A percentile compares a stretch with the other conserved stretches of the same genome.
phyloP scores from a whole-genome alignment of 2,888 invertebrate species.

The Acrobasis consociella region DNA sequence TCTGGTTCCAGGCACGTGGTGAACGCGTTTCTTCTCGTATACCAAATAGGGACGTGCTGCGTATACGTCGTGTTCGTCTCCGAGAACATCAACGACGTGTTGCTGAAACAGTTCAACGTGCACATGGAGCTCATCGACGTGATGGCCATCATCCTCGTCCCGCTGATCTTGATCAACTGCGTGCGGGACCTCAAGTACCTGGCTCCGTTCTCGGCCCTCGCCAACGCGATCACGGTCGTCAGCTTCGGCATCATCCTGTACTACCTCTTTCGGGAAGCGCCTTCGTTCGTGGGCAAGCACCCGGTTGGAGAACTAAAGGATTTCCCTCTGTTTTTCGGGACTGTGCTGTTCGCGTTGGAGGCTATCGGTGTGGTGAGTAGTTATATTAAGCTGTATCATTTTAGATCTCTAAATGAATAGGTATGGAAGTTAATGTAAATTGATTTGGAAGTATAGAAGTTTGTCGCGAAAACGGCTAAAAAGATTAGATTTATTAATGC shows the following conservation, averaged over 20 bases:
- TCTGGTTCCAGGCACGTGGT: conserved; percentile 84
- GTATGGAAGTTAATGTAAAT: too few species aligned
- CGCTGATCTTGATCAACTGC: conserved; percentile 91
- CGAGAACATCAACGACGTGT: conserved; percentile 89
- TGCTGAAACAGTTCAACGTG: conserved; percentile 76
- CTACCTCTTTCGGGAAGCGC: conserved; percentile 90
- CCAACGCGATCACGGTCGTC: conserved; percentile 91
- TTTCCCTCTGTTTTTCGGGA: conserved; percentile 97
- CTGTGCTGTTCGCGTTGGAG: conserved; percentile 97
- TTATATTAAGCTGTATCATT: too few species aligned
- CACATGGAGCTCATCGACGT: conserved; percentile 83
- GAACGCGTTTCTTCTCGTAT: conserved; percentile 90
- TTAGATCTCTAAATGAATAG: too few species aligned
- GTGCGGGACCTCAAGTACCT: conserved; percentile 92
- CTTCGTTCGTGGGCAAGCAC: conserved; percentile 84
- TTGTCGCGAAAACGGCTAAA: too few species aligned
- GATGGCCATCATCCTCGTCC: conserved; percentile 88
- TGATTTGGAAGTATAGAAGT: too few species aligned
- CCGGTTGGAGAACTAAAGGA: conserved; percentile 85
- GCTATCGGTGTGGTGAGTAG: conserved; percentile 93
- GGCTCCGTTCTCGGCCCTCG: conserved; percentile 94
- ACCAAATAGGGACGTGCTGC: conserved; percentile 97
- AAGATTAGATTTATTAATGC: too few species aligned
- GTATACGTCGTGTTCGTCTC: conserved; percentile 98
- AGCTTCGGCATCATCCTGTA: conserved; percentile 94